phyloP scores from a whole-genome alignment of 1,140 invertebrate species.

The Papilio dardanus region DNA sequence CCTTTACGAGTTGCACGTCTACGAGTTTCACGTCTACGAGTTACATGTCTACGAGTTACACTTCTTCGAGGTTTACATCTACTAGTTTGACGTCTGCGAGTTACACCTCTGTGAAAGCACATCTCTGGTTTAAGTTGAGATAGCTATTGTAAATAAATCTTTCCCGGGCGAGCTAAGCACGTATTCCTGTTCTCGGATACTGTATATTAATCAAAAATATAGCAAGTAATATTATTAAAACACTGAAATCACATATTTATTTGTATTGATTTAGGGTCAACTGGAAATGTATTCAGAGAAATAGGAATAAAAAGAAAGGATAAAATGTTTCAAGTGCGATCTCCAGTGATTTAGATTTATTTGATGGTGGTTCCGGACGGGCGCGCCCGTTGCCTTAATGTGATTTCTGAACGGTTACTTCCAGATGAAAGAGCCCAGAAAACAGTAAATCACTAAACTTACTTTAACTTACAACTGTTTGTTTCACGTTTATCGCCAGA shows the following conservation, averaged over 20 bases:
- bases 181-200: background rate
- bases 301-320: slow-evolving; percentile 30
- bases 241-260: background rate
- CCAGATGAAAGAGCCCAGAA: slow-evolving; percentile 30
- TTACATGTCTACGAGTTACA: no score
- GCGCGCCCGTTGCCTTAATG: slow-evolving; percentile 31
- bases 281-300: background rate
- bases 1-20: background rate
- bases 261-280: slow-evolving; percentile 14
- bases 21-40: background rate
- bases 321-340: slow-evolving; percentile 30
- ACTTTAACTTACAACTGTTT: slow-evolving; percentile 29
- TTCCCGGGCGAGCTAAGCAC: background rate
- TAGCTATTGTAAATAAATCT: background rate
- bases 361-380: slow-evolving; percentile 28
- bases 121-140: no score
- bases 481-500: slow-evolving; percentile 32
- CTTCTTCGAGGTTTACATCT: no score
- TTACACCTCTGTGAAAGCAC: background rate
- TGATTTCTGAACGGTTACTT: slow-evolving; percentile 38
- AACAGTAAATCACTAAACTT: slow-evolving; percentile 33
- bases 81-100: background rate
- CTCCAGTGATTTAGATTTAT: slow-evolving; percentile 37
- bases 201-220: background rate
- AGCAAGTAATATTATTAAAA: background rate